A percentile compares a stretch with the other conserved stretches of the same genome.
Evolutionary conservation across 2,888 invertebrate species (phyloP).

Genomic region (Dromius quadrimaculatus): DNA sequence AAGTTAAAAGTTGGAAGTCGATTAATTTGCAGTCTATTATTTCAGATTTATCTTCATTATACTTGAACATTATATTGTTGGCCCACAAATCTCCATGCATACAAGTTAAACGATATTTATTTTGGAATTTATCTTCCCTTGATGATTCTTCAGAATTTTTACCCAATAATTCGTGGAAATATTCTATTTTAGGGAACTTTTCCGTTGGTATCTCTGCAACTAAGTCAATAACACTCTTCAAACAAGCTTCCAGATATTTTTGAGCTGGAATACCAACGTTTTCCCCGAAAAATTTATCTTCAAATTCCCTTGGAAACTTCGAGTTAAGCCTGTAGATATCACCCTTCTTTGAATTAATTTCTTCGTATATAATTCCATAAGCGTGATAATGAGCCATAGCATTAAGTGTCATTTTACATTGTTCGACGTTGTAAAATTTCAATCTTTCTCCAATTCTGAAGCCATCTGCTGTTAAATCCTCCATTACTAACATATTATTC

Average conservation of each 20-base stretch:
- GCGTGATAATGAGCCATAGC: constrained; percentile 40
- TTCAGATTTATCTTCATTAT: constrained; percentile 14
- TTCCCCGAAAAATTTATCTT: constrained; percentile 8
- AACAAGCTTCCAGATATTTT: constrained; percentile 16
- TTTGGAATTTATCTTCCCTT: not conserved
- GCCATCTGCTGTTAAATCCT: constrained; percentile 7
- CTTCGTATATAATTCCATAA: constrained; percentile 32
- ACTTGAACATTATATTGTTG: constrained; percentile 36
- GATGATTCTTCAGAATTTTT: not conserved
- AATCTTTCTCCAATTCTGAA: constrained; percentile 12
- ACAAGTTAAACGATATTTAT: constrained; percentile 20
- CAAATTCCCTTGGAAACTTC: constrained; percentile 22
- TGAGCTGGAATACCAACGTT: not conserved
- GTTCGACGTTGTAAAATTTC: constrained; percentile 21
- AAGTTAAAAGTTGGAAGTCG: constrained; percentile 26
- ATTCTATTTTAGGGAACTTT: not conserved
- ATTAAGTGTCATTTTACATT: constrained; percentile 33
- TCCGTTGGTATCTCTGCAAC: constrained; percentile 31
- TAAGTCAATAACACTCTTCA: constrained; percentile 19
- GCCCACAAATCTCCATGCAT: constrained; percentile 37
- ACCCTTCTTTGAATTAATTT: constrained; percentile 6
- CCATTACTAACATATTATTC: constrained; percentile 37
- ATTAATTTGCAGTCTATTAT: constrained; percentile 24
- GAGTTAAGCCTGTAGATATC: constrained; percentile 4
- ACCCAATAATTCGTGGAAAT: constrained; percentile 1